phyloP scores from a whole-genome alignment of 2,888 invertebrate genomes.

The Microctonus aethiopoides region DNA sequence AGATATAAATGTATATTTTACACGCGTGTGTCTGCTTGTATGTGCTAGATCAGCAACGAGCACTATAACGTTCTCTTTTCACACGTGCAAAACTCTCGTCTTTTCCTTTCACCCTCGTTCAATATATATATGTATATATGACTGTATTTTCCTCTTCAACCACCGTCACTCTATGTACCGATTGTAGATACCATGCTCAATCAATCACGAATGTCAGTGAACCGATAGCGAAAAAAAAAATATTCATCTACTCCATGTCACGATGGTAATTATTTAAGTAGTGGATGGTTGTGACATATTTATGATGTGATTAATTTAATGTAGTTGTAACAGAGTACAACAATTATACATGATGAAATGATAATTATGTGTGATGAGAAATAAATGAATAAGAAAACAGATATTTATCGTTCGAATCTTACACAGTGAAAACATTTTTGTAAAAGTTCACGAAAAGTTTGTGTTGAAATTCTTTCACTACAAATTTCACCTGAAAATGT shows the following conservation, averaged over 20 bases:
- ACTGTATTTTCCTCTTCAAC: neutral
- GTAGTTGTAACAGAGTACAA: too few species aligned
- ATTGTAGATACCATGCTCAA: slow-evolving; percentile 15
- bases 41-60: neutral
- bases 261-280: neutral
- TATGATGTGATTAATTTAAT: too few species aligned
- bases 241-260: neutral
- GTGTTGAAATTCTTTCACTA: too few species aligned
- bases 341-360: too few species aligned
- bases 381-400: too few species aligned
- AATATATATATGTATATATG: too few species aligned
- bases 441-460: too few species aligned
- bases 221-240: neutral
- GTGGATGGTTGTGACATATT: too few species aligned
- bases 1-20: neutral
- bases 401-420: too few species aligned
- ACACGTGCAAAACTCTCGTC: neutral
- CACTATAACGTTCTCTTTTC: neutral
- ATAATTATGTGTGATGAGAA: too few species aligned
- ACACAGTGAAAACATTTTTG: too few species aligned
- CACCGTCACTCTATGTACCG: neutral
- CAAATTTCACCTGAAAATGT: too few species aligned
- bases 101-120: neutral
- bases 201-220: slow-evolving; percentile 10
- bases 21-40: neutral